Evolutionary conservation across 2,113 vertebrate species (phyloP).

Genomic region (Lagopus leucura): DNA sequence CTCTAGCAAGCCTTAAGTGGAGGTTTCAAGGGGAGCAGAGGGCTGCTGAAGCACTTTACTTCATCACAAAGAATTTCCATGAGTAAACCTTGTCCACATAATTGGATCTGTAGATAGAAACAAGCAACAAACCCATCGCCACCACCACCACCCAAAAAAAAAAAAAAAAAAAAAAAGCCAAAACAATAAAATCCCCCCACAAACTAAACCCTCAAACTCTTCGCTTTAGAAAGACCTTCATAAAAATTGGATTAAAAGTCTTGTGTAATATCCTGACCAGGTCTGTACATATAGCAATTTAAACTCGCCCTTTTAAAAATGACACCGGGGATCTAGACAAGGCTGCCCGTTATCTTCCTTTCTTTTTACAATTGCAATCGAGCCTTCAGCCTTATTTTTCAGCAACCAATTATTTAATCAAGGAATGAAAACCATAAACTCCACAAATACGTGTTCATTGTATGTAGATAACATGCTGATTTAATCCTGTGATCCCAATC

Average conservation of each 20-base stretch:
- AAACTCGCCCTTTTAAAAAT: constrained; percentile 72
- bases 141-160: neutral
- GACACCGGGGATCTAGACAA: constrained; percentile 45
- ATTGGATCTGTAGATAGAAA: neutral
- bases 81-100: neutral
- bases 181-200: neutral
- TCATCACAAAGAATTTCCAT: neutral
- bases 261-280: constrained; percentile 52
- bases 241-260: constrained; percentile 74
- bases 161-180: too few species aligned
- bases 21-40: neutral
- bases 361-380: constrained; percentile 65
- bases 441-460: neutral
- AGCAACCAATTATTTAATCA: neutral
- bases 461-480: constrained; percentile 24
- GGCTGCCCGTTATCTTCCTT: constrained; percentile 57
- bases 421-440: constrained; percentile 11
- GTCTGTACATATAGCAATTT: constrained; percentile 60
- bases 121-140: neutral
- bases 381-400: constrained; percentile 46
- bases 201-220: neutral
- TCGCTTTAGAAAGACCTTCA: constrained; percentile 51
- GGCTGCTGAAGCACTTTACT: neutral
- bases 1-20: neutral
- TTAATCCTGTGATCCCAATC: constrained; percentile 23